Evolutionary conservation across 35 echinoderm and acorn worm genomes (phyloP).

Genomic region (Anneissia japonica): DNA sequence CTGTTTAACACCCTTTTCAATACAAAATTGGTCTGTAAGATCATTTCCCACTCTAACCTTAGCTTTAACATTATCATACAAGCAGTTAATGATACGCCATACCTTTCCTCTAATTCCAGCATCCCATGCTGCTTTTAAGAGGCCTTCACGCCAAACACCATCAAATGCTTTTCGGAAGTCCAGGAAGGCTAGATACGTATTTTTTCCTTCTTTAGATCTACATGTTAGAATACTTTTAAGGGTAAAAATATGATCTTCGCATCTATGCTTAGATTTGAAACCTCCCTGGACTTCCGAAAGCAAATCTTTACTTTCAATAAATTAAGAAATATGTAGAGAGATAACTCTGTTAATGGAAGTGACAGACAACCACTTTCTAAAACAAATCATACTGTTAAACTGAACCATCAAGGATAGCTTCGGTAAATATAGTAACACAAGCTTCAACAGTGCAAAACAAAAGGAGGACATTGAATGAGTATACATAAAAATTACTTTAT

Average conservation of each 20-base stretch:
- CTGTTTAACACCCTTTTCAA: not conserved
- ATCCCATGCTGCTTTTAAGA: not conserved
- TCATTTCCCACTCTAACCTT: not conserved
- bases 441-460: no score
- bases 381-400: no score
- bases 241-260: not conserved
- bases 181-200: not conserved
- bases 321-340: no score
- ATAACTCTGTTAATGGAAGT: not conserved
- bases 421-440: no score
- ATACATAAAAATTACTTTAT: no score
- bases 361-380: no score
- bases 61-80: not conserved
- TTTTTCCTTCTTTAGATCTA: not conserved
- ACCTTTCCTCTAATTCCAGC: not conserved
- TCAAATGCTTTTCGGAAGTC: not conserved
- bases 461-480: no score
- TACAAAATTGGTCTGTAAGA: not conserved
- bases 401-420: no score
- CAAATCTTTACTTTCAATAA: not conserved
- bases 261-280: not conserved
- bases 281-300: not conserved
- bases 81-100: not conserved
- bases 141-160: not conserved
- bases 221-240: not conserved